Evolutionary conservation across 2,797 vertebrate species (phyloP), one percentile per base, ranked within the genome.

Genomic region (Anabacerthia variegaticeps): DNA sequence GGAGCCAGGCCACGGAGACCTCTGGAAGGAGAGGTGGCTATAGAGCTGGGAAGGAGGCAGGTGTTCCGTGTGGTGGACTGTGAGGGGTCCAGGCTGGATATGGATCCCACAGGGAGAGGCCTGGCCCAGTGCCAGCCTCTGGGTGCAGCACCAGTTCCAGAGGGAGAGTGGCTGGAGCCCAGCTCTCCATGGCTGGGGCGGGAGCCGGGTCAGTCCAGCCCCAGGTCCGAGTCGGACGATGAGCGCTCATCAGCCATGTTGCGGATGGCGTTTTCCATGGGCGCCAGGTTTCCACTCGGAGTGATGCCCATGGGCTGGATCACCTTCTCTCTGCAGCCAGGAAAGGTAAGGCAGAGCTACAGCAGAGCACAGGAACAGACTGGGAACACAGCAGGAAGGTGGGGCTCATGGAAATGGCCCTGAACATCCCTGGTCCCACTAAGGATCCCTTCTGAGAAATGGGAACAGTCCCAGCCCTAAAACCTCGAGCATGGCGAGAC

Each of bases 271-370:
- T 98, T 98, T 21, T 98, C 98, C 93, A 99, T 96, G 73, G 98
- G 98, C 3, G 97, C 98, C 94, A 99, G 98, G 88, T 96, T 99
- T 36, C 99, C 99, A 1, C 98, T 98, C 27, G 98, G 98, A 7
- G 97, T 97, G 73, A 99, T 98, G 63, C 98, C 98, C 99, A 99
- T 99, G 34, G 99, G 99, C 96, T 99, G 98, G 96, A 99, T 99
- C 75, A 99, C 88, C 49, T 98, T 98, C 91, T 97, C 98, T 94
- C 99, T 99, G 97, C 21, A 77, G 71, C 21, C 54, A 9, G 48
- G 34, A 39, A 34, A 65, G 30, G 58, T 55, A 15, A 69, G 32
- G 13, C 27, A 26, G 3, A 10, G 32, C 28, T 54, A 52, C 43
- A 67, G 36, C 39, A 54, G 30, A 22, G 9, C n/a, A 37, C 1